Base-by-base conservation (phyloP, 1,140 invertebrate genomes). In the Orius laevigatus region DNA sequence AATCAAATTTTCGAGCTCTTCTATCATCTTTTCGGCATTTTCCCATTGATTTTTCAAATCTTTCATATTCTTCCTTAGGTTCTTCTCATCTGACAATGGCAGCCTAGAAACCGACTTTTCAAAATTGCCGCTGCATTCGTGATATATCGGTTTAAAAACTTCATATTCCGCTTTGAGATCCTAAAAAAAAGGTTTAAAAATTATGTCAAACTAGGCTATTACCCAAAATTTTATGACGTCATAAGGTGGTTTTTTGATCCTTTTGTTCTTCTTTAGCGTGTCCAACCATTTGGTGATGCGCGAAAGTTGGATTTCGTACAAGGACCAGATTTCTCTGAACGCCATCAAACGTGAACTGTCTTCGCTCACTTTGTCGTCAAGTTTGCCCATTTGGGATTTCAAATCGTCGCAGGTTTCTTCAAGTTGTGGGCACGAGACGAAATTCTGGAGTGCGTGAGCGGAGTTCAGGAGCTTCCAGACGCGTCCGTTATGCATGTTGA, bases 121-220 rank as follows among this genome's bases (percentile, higher is more conserved):
- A 57, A 88, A 79, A 46, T 76, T 75, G 15, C 72, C 66, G 15
- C 72, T 72, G 0, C 78, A 75, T 57, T 87, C 81, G 45, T 77
- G 78, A 44, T 75, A 70, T 19, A 84, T 70, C 43, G 77, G 78
- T 55, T 84, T 85, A 58, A 87, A 74, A n/a, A 86, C 74, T 68
- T 87, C 84, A 57, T 84, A 81, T 56, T 88, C 82, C 0, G 84
- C 84, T 63, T 85, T 88, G 34, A 90, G 62, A 66, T 88, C 84
- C 76, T 78, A 55, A 9, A 59, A 60, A 44, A 32, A 43, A 43
- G 9, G 41, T 43, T n/a, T 40, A 40, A 14, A 10, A 40, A 5
- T 8, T n/a, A 6, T 8, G 33, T 34, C n/a, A 34, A n/a, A 34
- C 33, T n/a, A 34, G 33, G n/a, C 34, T 60, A 59, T 61, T 64